Base-by-base conservation (phyloP, 2,797 vertebrate species). In the Setipinna tenuifilis region DNA sequence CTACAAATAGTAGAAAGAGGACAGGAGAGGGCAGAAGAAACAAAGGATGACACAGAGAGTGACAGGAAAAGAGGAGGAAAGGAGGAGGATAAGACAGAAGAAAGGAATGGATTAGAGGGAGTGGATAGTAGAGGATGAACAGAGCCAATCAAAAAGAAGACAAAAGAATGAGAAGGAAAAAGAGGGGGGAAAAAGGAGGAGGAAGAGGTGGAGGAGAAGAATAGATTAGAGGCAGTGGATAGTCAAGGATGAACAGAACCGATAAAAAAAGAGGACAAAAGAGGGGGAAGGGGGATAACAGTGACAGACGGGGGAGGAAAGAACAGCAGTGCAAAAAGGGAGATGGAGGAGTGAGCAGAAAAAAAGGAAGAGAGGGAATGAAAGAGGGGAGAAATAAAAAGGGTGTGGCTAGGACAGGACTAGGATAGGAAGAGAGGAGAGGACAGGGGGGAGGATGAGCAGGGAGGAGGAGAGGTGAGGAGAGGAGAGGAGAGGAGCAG, bases 381-480 rank as follows among this genome's bases (percentile, higher is more conserved):
- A 19, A 14, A 75, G 68, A 6, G 16, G 1, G 28, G 23, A 28
- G 62, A 3, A 11, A 14, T 11, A 6, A 11, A 68, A 10, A 12
- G 62, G 25, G 65, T 16, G 4, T 14, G 25, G 14, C 11, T 14
- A 7, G 31, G 17, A 19, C 58, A 61, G 21, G 19, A 4, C 58
- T 41, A 61, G 58, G 61, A 23, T 10, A n/a, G n/a, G 61, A 65
- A 65, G 61, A 0, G 1, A 65, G 9, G 61, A 65, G 61, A 65
- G 68, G 86, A 44, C 57, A 86, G n/a, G 83, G 75, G 41, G 85
- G 81, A 87, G 88, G 89, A 92, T 90, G 89, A 88, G 93, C 91
- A 90, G 92, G 87, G 88, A 85, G 91, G 93, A 16, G 25, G 23
- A 57, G 21, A 54, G 31, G 21, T 11, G 23, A 58, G 17, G 6